Percentiles rank a stretch among this genome's conserved stretches.
These are phyloP conservation scores for Eucriotettix oculatus DNA, from an alignment of 2,888 invertebrate species.

Conservation along the genomic window DNA sequence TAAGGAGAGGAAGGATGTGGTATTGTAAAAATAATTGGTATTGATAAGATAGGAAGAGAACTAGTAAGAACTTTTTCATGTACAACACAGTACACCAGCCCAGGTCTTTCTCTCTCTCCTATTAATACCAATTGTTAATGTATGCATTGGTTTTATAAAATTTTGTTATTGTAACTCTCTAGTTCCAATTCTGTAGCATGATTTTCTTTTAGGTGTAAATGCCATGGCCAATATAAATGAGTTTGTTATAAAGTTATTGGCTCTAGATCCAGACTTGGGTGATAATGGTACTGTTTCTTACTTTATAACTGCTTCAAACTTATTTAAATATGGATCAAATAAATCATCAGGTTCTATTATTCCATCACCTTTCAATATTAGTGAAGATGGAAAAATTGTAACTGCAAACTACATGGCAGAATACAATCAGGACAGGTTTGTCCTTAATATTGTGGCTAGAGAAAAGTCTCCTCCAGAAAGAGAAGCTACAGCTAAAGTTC, in stretches of 20 bases:
- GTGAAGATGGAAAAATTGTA: slow-evolving; percentile 48
- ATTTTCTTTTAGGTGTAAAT: slow-evolving; percentile 42
- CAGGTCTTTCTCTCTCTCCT: too few species aligned
- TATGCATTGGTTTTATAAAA: not conserved
- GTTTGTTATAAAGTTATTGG: slow-evolving; percentile 55
- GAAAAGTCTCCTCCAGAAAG: slow-evolving; percentile 65
- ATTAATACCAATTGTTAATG: not conserved
- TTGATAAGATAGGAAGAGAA: too few species aligned
- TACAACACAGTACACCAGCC: too few species aligned
- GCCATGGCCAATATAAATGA: slow-evolving; percentile 62
- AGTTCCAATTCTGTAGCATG: not conserved
- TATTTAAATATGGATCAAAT: slow-evolving; percentile 61
- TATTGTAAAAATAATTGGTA: too few species aligned
- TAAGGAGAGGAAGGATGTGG: too few species aligned
- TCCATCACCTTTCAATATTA: slow-evolving; percentile 72
- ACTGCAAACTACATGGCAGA: slow-evolving; percentile 74
- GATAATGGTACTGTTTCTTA: slow-evolving; percentile 70
- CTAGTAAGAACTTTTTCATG: too few species aligned
- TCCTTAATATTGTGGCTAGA: slow-evolving; percentile 66
- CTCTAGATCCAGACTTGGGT: slow-evolving; percentile 67
- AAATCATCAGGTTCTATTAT: slow-evolving; percentile 71
- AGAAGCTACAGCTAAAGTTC: slow-evolving; percentile 57
- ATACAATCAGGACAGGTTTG: slow-evolving; percentile 76
- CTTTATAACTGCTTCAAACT: slow-evolving; percentile 62
- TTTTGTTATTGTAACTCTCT: not conserved